Percentiles rank a stretch among this genome's conserved stretches.
Conservation (phyloP, 2,888 invertebrate genomes). For the Cheiracanthium punctorium region DNA sequence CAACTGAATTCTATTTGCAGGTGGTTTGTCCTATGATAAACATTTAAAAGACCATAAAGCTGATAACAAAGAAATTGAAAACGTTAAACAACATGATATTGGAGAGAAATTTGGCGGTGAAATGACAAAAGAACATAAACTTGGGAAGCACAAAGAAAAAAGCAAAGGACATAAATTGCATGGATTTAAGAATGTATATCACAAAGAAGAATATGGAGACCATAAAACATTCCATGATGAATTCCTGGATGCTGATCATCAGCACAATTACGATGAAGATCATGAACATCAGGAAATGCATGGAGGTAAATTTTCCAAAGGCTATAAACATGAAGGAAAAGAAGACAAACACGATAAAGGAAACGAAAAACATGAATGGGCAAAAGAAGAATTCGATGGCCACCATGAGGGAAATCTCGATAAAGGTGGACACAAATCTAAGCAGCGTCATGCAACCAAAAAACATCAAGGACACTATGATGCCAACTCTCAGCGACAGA, state of each 20-base stretch:
- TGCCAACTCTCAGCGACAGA: constrained; percentile 14
- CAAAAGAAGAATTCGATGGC: constrained; percentile 39
- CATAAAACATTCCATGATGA: constrained; percentile 70
- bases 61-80: constrained; percentile 47
- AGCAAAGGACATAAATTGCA: constrained; percentile 64
- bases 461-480: constrained; percentile 48
- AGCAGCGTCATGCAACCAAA: constrained; percentile 34
- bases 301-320: constrained; percentile 55
- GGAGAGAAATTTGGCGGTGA: constrained; percentile 49
- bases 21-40: constrained; percentile 42
- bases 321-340: constrained; percentile 30
- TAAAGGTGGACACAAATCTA: constrained; percentile 31
- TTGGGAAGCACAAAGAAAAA: constrained; percentile 59
- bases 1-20: constrained; percentile 8
- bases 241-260: constrained; percentile 58
- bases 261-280: constrained; percentile 62
- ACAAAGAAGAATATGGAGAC: constrained; percentile 70
- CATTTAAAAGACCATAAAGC: constrained; percentile 29
- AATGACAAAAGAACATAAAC: constrained; percentile 53
- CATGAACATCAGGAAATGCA: constrained; percentile 55
- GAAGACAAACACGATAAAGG: constrained; percentile 46
- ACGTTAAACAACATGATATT: constrained; percentile 36
- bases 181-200: constrained; percentile 70
- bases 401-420: constrained; percentile 33
- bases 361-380: constrained; percentile 53